A percentile compares a stretch with the other conserved stretches of the same genome.
Conservation (phyloP, 2,113 vertebrate species). For the Paralichthys olivaceus region DNA sequence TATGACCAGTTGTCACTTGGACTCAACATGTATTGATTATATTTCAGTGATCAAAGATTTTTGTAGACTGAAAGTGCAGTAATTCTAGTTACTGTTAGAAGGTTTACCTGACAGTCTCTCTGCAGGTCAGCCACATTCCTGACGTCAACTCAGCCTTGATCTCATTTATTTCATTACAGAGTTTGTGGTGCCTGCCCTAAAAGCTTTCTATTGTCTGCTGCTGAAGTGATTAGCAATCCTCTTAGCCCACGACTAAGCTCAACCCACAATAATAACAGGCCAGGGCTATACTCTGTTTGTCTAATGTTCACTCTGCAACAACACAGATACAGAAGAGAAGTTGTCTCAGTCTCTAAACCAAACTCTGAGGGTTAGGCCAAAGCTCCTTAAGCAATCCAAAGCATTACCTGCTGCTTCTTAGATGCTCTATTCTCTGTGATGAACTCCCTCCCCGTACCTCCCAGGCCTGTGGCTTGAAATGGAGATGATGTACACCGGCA, state of each 20-base stretch:
- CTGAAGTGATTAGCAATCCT: constrained; percentile 60
- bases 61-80: neutral
- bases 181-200: neutral
- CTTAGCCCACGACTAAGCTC: constrained; percentile 49
- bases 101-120: constrained; percentile 1
- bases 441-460: neutral
- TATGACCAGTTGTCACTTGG: neutral
- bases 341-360: neutral
- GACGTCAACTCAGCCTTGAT: constrained; percentile 29
- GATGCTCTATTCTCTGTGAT: neutral
- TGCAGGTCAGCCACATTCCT: neutral
- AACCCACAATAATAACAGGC: constrained; percentile 25
- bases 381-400: constrained; percentile 21
- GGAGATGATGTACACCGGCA: constrained; percentile 87
- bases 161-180: constrained; percentile 43
- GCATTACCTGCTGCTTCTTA: neutral
- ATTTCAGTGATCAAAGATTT: neutral
- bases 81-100: neutral
- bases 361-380: constrained; percentile 7
- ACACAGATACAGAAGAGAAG: constrained; percentile 5
- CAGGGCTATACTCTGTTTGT: neutral
- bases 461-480: constrained; percentile 89
- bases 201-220: constrained; percentile 52
- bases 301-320: constrained; percentile 23
- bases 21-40: neutral